Base-by-base conservation (phyloP, 2,113 vertebrate species). In the Seriola quinqueradiata region DNA sequence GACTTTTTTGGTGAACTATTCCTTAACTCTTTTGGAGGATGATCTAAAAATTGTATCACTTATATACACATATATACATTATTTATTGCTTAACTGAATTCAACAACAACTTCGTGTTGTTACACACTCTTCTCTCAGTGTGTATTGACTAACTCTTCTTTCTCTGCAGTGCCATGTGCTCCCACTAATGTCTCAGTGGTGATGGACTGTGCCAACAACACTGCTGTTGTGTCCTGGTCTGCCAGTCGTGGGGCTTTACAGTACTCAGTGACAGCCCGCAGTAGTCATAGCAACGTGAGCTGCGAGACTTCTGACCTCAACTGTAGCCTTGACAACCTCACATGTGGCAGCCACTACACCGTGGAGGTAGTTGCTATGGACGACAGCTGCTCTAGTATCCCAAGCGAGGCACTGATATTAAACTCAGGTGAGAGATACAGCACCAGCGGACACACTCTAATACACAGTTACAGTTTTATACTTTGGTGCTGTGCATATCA, bases 141-240 rank as follows among this genome's bases (percentile, higher is more conserved):
- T 44, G 58, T 32, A 67, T 55, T 12, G 16, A 64, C 34, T 57
- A 9, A 40, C 61, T 1, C 9, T 16, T 70, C 25, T 79, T 25
- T 71, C 10, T 25, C 46, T 69, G 23, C 91, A 95, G 94, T 74
- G n/a, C 92, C 94, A 0, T 95, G 95, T 60, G 70, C 74, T 77
- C 92, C 95, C 25, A 82, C 64, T 6, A 70, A 90, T 8, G 73
- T 94, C 70, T 79, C 81, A 0, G 89, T 82, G 25, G 42, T 13
- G 58, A 70, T 83, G 83, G 77, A 93, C 68, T 95, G 95, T 65
- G 14, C 52, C 28, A 88, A 82, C 77, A 90, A 92, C 79, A 74
- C 82, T 0, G 94, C 89, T 21, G 36, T 72, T 1, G 90, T 94
- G 77, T 87, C 91, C 25, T 95, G 95, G 95, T 74, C 87, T 34